Conservation (phyloP, 2,797 vertebrate genomes). For the Natrix natrix region DNA sequence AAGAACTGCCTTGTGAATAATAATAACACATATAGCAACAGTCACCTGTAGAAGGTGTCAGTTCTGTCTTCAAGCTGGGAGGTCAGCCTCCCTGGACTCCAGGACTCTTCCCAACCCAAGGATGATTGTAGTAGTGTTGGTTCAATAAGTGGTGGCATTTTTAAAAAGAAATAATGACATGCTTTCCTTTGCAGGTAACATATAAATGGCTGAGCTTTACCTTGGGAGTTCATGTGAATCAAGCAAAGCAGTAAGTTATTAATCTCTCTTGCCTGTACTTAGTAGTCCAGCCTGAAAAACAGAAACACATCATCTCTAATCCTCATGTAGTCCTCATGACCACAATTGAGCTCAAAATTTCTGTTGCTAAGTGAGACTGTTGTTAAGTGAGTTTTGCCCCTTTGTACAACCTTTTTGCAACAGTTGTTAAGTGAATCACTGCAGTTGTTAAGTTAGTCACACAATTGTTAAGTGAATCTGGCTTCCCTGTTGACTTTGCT, state of each 20-base stretch:
- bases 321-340: neutral
- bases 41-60: neutral
- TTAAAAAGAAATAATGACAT: accelerated
- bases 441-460: neutral
- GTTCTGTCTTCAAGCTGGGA: neutral
- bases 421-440: neutral
- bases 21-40: neutral
- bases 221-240: slow-evolving; percentile 93
- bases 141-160: neutral
- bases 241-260: slow-evolving; percentile 92
- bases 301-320: too few relatives aligned
- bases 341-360: neutral
- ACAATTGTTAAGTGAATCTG: neutral
- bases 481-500: neutral
- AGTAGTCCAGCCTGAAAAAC: neutral
- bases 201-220: slow-evolving; percentile 98
- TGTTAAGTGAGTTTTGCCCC: neutral
- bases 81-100: neutral
- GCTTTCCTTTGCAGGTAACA: slow-evolving; percentile 79
- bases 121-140: neutral
- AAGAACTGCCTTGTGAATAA: neutral
- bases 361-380: neutral
- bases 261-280: neutral
- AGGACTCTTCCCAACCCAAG: neutral
- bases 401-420: neutral